Conservation (phyloP, 2,113 vertebrate genomes). For the Myotis lucifugus region DNA sequence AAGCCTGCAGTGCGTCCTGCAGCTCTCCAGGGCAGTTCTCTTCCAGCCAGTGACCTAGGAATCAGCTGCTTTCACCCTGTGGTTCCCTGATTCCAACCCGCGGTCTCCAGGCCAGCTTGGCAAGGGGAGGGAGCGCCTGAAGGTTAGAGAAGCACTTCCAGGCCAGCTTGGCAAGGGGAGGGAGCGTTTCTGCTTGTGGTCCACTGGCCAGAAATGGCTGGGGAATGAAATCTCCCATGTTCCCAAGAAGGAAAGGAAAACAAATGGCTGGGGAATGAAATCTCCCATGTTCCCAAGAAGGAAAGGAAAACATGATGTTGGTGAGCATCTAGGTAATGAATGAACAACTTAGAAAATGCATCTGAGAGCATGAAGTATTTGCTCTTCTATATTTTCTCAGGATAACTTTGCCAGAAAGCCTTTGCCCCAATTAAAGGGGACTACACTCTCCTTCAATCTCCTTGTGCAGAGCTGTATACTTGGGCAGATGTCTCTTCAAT, state of each 20-base stretch:
- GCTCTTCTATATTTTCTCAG: not conserved
- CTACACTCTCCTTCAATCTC: not conserved
- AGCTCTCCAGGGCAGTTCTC: not conserved
- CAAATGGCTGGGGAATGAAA: too few relatives aligned
- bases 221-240: not conserved
- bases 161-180: not conserved
- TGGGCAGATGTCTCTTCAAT: conserved; percentile 13
- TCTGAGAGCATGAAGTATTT: not conserved
- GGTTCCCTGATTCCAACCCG: not conserved
- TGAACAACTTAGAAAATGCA: conserved; percentile 27
- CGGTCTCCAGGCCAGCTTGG: not conserved
- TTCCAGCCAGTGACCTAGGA: not conserved
- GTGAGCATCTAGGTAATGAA: too few relatives aligned
- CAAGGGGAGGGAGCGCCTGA: not conserved
- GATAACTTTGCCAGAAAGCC: not conserved
- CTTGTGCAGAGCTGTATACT: conserved; percentile 43
- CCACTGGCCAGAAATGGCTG: not conserved
- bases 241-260: not conserved
- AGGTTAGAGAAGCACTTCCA: not conserved
- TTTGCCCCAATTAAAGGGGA: not conserved
- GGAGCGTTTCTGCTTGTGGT: not conserved
- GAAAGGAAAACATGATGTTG: too few relatives aligned
- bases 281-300: too few relatives aligned
- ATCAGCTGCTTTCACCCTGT: not conserved
- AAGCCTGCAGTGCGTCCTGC: not conserved